Base-by-base conservation (phyloP, 2,113 vertebrate genomes). In the Poicephalus gulielmi region DNA sequence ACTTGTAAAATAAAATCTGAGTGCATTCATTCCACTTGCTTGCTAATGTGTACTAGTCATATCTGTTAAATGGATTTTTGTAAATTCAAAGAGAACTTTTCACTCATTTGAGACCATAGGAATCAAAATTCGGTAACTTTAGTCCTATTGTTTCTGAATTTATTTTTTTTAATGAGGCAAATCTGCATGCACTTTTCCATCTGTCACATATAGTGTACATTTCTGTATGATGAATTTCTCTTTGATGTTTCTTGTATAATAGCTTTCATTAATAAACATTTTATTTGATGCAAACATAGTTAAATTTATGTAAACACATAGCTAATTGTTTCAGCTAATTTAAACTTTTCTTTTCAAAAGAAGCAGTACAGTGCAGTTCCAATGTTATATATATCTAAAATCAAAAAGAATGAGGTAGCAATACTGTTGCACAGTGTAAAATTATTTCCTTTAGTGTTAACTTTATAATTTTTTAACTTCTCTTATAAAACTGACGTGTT, bases 31-130 rank as follows among this genome's bases (percentile, higher is more conserved):
- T 95, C 96, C 97, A 95, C 98, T 97, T 98, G 98, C 98, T 98
- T 99, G 98, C 98, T 98, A 98, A 98, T 98, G 97, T 98, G 98
- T 98, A 98, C 98, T 98, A 98, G 98, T 99, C 97, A 98, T 98
- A 95, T 70, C 97, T 98, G 97, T 98, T 97, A 92, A 98, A 98
- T 98, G 98, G 98, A 97, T 98, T 98, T 98, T 98, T 98, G 98
- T 98, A 98, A 98, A 98, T 98, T 98, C 97, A 97, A 97, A 98
- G 97, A 98, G 97, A 96, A 97, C 88, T 95, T 98, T 98, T 97
- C 97, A 96, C 95, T 98, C 98, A 97, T 97, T 86, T 43, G 70
- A 98, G 97, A 98, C 95, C 92, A 96, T 97, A 98, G 96, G 95
- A 96, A 96, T 94, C 95, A 92, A 96, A 93, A 28, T 87, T 57